These are phyloP conservation scores for Argopecten irradians DNA, from an alignment of 1,140 invertebrate species.

Conservation along the genomic window DNA sequence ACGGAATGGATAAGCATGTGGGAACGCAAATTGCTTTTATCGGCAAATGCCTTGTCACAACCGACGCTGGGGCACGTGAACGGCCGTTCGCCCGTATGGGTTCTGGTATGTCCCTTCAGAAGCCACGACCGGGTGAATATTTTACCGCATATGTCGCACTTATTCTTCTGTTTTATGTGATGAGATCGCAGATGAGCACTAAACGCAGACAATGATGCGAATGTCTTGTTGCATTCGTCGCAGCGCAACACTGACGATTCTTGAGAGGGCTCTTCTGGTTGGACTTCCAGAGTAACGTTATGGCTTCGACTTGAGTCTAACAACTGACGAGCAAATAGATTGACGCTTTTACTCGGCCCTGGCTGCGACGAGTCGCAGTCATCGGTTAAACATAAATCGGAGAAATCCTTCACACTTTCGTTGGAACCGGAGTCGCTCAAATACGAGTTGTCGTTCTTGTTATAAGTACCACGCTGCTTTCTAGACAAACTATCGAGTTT, in stretches of 20 bases:
- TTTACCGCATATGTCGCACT: conserved; percentile 95
- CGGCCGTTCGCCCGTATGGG: conserved; percentile 97
- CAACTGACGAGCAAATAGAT: not conserved
- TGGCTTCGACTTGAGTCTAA: not conserved
- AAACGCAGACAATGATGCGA: conserved; percentile 47
- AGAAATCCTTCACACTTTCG: not conserved
- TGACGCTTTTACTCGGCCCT: not conserved
- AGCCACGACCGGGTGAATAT: conserved; percentile 97
- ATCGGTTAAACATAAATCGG: not conserved
- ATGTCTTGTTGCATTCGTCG: conserved; percentile 50
- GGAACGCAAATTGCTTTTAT: conserved; percentile 95
- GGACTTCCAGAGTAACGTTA: not conserved
- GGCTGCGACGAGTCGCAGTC: not conserved
- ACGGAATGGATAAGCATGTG: conserved; percentile 99
- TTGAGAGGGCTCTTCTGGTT: conserved; percentile 24
- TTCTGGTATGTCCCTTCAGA: conserved; percentile 95
- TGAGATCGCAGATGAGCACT: conserved; percentile 52
- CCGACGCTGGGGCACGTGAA: conserved; percentile 98
- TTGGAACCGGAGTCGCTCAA: not conserved
- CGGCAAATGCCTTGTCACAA: conserved; percentile 85
- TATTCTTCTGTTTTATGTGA: conserved; percentile 79
- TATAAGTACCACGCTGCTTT: not conserved
- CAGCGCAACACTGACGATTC: conserved; percentile 52
- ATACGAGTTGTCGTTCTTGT: conserved; percentile 11
- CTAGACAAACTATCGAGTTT: not conserved